These are phyloP conservation scores for Lepidothrix coronata DNA, from an alignment of 2,113 vertebrate species.

Conservation along the genomic window DNA sequence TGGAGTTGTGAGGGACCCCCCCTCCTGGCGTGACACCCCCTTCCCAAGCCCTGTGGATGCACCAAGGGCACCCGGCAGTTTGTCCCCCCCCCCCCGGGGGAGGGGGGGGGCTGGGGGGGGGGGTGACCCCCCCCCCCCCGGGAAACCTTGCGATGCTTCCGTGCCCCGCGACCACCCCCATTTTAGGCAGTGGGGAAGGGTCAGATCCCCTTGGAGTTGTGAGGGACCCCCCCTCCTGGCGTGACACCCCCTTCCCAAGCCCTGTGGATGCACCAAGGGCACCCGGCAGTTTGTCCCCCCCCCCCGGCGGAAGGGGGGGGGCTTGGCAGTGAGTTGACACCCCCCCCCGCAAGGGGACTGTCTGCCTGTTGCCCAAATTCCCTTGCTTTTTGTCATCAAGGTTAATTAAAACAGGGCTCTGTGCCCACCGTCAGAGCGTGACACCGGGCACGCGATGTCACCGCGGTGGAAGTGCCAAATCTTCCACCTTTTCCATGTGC, in stretches of 20 bases:
- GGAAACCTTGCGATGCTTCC: background rate
- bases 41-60: too few relatives aligned
- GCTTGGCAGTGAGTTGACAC: background rate
- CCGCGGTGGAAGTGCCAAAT: background rate
- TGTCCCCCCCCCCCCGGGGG: too few relatives aligned
- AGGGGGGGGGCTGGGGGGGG: too few relatives aligned
- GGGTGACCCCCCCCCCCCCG: background rate
- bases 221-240: background rate
- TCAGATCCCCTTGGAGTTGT: background rate
- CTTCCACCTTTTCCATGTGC: background rate
- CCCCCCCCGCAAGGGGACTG: fast-evolving
- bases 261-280: background rate
- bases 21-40: background rate
- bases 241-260: background rate
- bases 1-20: background rate
- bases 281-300: background rate
- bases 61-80: too few relatives aligned
- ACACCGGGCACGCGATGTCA: background rate
- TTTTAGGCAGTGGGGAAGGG: background rate
- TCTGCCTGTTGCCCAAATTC: too few relatives aligned
- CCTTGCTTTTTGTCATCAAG: background rate
- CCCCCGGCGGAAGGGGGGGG: background rate
- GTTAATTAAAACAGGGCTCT: background rate
- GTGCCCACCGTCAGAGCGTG: background rate
- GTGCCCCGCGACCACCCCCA: background rate